Base-by-base conservation (phyloP, 2,113 vertebrate genomes). In the Vulpes ferrilata region DNA sequence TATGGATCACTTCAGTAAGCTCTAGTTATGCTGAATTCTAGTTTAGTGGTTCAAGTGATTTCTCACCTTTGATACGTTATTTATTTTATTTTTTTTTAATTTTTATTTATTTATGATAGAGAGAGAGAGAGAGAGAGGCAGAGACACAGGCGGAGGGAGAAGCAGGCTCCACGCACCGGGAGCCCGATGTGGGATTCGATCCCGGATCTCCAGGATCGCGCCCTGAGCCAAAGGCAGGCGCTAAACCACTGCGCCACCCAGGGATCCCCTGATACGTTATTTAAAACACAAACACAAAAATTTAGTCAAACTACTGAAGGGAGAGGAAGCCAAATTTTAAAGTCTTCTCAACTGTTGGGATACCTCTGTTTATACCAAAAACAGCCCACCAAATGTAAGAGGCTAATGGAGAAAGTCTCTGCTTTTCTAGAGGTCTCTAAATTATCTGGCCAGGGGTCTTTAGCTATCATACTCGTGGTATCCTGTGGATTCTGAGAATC, bases 381-480 rank as follows among this genome's bases (percentile, higher is more conserved):
- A 65, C 9, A 90, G 73, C 62, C 64, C 81, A 38, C 82, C 38
- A 95, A 93, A 95, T 76, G 5, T 87, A 96, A 92, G 55, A 85
- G 1, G 23, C 73, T 92, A 97, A 82, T 59, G 27, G 81, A 60
- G 64, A 94, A 91, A 90, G 30, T 48, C 35, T 87, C 78, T 94
- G 76, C 59, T 88, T 94, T 95, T 86, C 71, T 23, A 35, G 22
- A 16, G 22, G 43, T 84, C 78, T 88, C 60, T 80, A 95, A 93
- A 87, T 89, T 85, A 85, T 57, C 38, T 67, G 48, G 11, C 64
- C 55, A 92, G 71, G 83, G 90, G 91, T 98, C 65, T 85, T 95
- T 27, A 83, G 51, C 87, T 93, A 89, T 84, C 96, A 74, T 73
- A 59, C 38, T 86, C 88, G 60, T 16, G 22, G 79, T 85, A 90